A percentile compares a stretch with the other conserved stretches of the same genome.
Conservation (phyloP, 2,888 invertebrate genomes). For the Ariolimax columbianus region DNA sequence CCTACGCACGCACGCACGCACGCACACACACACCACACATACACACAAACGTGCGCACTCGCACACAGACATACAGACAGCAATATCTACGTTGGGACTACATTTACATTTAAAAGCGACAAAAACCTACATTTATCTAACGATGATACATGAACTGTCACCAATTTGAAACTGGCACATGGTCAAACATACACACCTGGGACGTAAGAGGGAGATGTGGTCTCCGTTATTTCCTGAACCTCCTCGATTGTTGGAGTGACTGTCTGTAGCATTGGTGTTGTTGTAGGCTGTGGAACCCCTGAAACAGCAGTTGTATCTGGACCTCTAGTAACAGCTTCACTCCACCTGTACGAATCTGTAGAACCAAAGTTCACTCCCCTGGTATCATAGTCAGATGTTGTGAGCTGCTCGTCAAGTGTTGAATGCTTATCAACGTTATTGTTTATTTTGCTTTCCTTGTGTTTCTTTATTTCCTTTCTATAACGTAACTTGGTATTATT, state of each 20-base stretch:
- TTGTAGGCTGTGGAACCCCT: background rate
- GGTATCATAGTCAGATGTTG: background rate
- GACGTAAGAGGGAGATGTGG: background rate
- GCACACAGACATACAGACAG: too few relatives aligned
- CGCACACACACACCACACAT: too few relatives aligned
- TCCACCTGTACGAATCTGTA: background rate
- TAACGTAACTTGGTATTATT: background rate
- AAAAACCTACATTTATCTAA: too few relatives aligned
- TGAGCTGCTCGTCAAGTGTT: background rate
- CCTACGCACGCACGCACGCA: too few relatives aligned
- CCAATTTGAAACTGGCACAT: background rate
- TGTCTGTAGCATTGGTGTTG: background rate
- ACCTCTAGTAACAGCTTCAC: background rate
- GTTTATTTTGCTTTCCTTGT: background rate
- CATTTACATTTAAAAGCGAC: too few relatives aligned
- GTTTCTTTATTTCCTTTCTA: too few relatives aligned
- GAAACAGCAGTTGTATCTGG: background rate
- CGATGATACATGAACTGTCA: too few relatives aligned
- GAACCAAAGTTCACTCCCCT: background rate
- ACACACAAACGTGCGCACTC: too few relatives aligned
- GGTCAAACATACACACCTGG: conserved; percentile 10
- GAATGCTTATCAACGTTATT: background rate
- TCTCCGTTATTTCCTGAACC: background rate
- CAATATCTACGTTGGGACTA: too few relatives aligned
- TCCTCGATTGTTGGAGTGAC: background rate